These are phyloP conservation scores for Ypsolopha scabrella DNA, from an alignment of 2,888 invertebrate species.

Conservation along the genomic window DNA sequence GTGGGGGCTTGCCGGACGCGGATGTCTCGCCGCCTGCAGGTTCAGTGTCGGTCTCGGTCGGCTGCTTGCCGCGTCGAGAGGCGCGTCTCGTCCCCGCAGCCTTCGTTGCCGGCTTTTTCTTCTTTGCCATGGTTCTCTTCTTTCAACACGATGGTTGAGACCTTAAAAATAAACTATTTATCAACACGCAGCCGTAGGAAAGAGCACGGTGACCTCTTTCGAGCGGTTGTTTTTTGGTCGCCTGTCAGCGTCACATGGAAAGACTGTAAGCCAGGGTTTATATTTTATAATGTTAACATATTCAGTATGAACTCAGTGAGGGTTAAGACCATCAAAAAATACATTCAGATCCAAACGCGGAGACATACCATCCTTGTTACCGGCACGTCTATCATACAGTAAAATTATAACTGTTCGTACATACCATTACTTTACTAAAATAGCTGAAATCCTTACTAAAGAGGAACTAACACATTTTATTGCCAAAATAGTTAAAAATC, in stretches of 20 bases:
- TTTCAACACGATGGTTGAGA: conserved; percentile 28
- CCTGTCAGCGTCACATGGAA: conserved; percentile 47
- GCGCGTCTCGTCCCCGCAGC: conserved; percentile 36
- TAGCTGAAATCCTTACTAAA: conserved; percentile 17
- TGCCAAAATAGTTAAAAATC: conserved; percentile 17
- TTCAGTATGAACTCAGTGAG: neutral
- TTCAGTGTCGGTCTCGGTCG: conserved; percentile 17
- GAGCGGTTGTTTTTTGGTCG: conserved; percentile 26
- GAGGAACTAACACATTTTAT: conserved; percentile 12
- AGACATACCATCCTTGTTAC: neutral
- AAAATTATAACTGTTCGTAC: conserved; percentile 17
- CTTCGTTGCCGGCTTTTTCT: conserved; percentile 47
- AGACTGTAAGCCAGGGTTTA: neutral
- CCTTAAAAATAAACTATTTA: conserved; percentile 26
- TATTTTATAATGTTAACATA: too few relatives aligned
- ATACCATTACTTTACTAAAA: conserved; percentile 40
- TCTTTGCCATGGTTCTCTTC: conserved; percentile 46
- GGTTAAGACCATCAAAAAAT: neutral
- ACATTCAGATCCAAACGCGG: neutral
- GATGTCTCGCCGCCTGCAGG: conserved; percentile 26
- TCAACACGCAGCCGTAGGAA: neutral
- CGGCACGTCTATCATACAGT: neutral
- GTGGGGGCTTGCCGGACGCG: conserved; percentile 14
- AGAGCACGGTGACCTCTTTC: conserved; percentile 48
- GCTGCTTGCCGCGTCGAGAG: conserved; percentile 48